phyloP scores from a whole-genome alignment of 2,888 invertebrate genomes.

The Arge pagana region DNA sequence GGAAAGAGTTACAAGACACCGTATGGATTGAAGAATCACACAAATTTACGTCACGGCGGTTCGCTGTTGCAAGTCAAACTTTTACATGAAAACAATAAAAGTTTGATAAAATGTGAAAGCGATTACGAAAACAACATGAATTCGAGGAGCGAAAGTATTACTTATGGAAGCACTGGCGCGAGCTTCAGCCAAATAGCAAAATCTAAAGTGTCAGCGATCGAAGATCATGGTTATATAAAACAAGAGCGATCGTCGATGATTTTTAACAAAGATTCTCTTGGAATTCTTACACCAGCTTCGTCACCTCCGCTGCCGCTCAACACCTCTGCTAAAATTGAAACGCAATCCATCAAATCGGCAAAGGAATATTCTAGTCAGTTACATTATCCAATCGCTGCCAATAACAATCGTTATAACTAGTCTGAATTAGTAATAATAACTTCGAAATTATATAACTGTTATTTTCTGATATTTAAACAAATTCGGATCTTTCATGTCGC shows the following conservation, averaged over 20 bases:
- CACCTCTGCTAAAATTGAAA: slow-evolving; percentile 31
- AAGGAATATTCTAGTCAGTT: slow-evolving; percentile 34
- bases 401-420: slow-evolving; percentile 18
- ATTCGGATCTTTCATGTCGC: slow-evolving; percentile 14
- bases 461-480: too few species aligned
- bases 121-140: slow-evolving; percentile 14
- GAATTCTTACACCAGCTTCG: slow-evolving; percentile 50
- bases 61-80: slow-evolving; percentile 30
- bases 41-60: slow-evolving; percentile 57
- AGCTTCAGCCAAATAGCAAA: slow-evolving; percentile 32
- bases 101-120: slow-evolving; percentile 14
- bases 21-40: slow-evolving; percentile 78
- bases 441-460: too few species aligned
- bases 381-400: slow-evolving; percentile 27
- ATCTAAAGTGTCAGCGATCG: slow-evolving; percentile 43
- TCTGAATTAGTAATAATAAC: background rate
- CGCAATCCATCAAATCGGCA: slow-evolving; percentile 27
- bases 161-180: slow-evolving; percentile 24
- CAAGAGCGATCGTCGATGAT: slow-evolving; percentile 35
- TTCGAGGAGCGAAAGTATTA: slow-evolving; percentile 13
- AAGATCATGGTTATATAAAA: slow-evolving; percentile 50
- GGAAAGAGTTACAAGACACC: slow-evolving; percentile 85
- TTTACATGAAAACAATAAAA: slow-evolving; percentile 22
- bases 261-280: slow-evolving; percentile 42
- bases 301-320: slow-evolving; percentile 41